Evolutionary conservation across 2,797 vertebrate genomes (phyloP).

Genomic region (Lacerta viridis): DNA sequence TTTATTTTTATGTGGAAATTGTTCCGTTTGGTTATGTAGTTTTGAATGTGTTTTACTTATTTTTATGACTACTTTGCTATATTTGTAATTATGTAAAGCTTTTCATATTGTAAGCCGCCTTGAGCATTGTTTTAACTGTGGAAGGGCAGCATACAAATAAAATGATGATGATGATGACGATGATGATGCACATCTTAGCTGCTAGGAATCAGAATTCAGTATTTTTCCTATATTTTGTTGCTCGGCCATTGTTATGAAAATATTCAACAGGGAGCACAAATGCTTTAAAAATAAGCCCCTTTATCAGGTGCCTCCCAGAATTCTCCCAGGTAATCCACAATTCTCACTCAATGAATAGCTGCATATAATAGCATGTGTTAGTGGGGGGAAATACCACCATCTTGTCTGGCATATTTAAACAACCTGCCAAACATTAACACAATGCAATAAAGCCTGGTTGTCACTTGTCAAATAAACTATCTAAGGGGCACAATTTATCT

Average conservation of each 20-base stretch:
- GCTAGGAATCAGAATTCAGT: not conserved
- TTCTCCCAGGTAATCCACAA: not conserved
- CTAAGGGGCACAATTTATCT: not conserved
- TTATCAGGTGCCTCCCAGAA: conserved; percentile 42
- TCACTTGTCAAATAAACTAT: not conserved
- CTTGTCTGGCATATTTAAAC: not conserved
- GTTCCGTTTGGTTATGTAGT: too few species aligned
- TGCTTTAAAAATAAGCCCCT: conserved; percentile 22
- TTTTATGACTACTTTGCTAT: too few species aligned
- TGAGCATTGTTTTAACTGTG: too few species aligned
- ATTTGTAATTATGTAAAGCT: too few species aligned
- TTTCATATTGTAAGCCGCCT: too few species aligned
- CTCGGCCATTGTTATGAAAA: conserved; percentile 20
- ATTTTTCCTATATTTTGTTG: conserved; percentile 11
- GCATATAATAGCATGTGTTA: conserved; percentile 24
- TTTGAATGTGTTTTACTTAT: too few species aligned
- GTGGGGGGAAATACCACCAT: conserved; percentile 15
- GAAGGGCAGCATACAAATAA: too few species aligned
- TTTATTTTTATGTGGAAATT: too few species aligned
- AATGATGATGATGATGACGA: too few species aligned
- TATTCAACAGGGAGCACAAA: conserved; percentile 12
- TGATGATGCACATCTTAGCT: not conserved
- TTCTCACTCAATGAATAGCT: conserved; percentile 33
- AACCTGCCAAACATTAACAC: not conserved
- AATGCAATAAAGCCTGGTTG: not conserved